Conservation (phyloP, 1,140 invertebrate species). For the Drosophila arawakana region DNA sequence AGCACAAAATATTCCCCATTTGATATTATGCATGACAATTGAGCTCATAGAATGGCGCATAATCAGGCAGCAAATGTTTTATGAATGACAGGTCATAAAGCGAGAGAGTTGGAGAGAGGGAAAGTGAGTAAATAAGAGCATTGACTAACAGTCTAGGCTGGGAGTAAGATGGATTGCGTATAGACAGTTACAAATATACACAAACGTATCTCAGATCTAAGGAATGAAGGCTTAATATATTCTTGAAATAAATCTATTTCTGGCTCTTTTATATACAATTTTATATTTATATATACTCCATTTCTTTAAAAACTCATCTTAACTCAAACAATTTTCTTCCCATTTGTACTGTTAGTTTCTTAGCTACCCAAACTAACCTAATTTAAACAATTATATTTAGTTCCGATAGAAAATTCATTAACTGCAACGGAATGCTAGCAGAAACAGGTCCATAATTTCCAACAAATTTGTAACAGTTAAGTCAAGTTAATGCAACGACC, state of each 20-base stretch:
- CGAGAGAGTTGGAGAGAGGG: neutral
- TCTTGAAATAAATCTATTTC: too few relatives aligned
- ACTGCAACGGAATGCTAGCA: constrained; percentile 17
- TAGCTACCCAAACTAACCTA: too few relatives aligned
- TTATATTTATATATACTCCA: too few relatives aligned
- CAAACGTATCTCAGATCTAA: constrained; percentile 12
- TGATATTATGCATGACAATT: constrained; percentile 77
- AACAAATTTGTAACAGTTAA: constrained; percentile 35
- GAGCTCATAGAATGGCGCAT: constrained; percentile 61
- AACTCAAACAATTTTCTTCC: too few relatives aligned
- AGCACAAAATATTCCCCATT: constrained; percentile 43
- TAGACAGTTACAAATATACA: constrained; percentile 8
- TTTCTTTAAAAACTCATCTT: too few relatives aligned
- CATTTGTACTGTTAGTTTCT: too few relatives aligned
- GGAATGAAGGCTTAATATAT: too few relatives aligned
- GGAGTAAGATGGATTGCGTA: neutral
- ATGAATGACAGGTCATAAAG: constrained; percentile 46
- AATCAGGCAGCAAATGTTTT: constrained; percentile 69
- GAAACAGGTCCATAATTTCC: neutral
- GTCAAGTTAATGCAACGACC: constrained; percentile 46
- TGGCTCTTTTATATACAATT: too few relatives aligned
- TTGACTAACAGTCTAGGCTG: neutral
- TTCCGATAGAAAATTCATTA: constrained; percentile 27
- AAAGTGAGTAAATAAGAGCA: neutral
- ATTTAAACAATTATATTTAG: neutral